phyloP scores from a whole-genome alignment of 2,797 vertebrate genomes.

The Ceyx erithaca region DNA sequence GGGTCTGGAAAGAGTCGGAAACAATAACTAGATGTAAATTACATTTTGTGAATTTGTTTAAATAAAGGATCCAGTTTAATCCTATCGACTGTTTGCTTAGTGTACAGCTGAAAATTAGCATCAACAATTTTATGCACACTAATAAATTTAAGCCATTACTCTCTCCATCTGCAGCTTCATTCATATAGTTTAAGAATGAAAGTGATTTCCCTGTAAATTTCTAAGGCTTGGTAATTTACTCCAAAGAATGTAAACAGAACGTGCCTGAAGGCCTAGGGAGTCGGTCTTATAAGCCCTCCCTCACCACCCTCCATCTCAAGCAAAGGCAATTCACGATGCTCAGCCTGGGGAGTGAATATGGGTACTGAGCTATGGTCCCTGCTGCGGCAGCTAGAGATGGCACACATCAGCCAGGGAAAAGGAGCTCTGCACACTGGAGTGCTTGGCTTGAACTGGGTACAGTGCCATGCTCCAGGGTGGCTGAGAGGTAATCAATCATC shows the following conservation, averaged over 20 bases:
- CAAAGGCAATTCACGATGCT: neutral
- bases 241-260: slow-evolving; percentile 49
- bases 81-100: slow-evolving; percentile 45
- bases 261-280: slow-evolving; percentile 48
- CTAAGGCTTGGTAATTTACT: slow-evolving; percentile 54
- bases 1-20: slow-evolving; percentile 17
- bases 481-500: slow-evolving; percentile 48
- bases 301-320: neutral
- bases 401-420: neutral
- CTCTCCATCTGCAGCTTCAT: slow-evolving; percentile 72
- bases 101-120: slow-evolving; percentile 72
- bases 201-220: slow-evolving; percentile 60
- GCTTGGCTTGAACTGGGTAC: neutral
- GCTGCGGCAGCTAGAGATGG: rapidly evolving
- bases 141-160: slow-evolving; percentile 74
- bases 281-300: neutral
- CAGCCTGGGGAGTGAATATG: rapidly evolving
- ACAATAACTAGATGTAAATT: slow-evolving; percentile 65
- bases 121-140: slow-evolving; percentile 63
- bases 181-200: slow-evolving; percentile 64
- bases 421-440: neutral
- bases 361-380: rapidly evolving
- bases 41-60: slow-evolving; percentile 63
- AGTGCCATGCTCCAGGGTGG: rapidly evolving
- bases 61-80: slow-evolving; percentile 66